phyloP scores from a whole-genome alignment of 2,888 invertebrate genomes.

The Cataglyphis albicans region DNA sequence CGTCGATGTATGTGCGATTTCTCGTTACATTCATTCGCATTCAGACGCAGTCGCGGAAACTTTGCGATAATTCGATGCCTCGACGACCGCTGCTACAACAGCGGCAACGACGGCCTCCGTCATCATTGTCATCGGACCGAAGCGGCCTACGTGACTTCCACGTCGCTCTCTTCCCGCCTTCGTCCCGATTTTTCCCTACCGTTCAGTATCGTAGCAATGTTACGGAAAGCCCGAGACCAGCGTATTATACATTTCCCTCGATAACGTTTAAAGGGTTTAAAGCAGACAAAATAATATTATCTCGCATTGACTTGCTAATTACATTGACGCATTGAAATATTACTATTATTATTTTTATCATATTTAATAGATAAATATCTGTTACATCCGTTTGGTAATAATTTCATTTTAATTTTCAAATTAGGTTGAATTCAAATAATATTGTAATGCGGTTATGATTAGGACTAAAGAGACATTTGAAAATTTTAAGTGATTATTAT shows the following conservation, averaged over 20 bases:
- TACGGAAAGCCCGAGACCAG: conserved; percentile 27
- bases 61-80: conserved; percentile 78
- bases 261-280: conserved; percentile 12
- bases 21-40: conserved; percentile 68
- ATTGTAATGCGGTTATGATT: background rate
- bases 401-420: background rate
- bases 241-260: conserved; percentile 17
- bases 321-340: background rate
- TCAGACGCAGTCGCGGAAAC: conserved; percentile 69
- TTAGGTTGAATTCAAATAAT: background rate
- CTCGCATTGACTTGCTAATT: background rate
- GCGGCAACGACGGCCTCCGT: conserved; percentile 60
- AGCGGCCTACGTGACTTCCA: conserved; percentile 74
- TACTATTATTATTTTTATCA: background rate
- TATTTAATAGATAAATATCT: background rate
- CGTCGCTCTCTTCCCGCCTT: conserved; percentile 32
- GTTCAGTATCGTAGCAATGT: conserved; percentile 33
- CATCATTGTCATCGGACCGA: conserved; percentile 72
- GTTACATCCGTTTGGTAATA: background rate
- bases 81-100: conserved; percentile 72
- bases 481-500: background rate
- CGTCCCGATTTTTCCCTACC: conserved; percentile 29
- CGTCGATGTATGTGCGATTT: conserved; percentile 48
- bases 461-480: background rate
- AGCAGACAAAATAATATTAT: background rate